Evolutionary conservation across 2,888 invertebrate species (phyloP).

Genomic region (Ditula angustiorana): DNA sequence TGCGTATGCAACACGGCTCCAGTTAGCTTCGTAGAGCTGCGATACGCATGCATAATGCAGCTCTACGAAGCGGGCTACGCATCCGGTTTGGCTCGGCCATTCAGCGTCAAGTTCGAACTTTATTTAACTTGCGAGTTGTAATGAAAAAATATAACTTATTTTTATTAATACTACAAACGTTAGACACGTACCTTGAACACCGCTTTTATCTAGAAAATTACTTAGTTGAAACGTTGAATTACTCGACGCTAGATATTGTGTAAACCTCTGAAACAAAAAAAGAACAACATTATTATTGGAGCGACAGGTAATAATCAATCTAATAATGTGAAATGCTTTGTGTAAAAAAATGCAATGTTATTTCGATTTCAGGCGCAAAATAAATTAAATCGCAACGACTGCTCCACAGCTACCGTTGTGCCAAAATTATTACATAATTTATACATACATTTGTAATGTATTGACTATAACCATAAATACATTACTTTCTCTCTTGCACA

Average conservation of each 20-base stretch:
- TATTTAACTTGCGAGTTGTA: no score
- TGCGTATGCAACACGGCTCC: no score
- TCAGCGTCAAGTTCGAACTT: background rate
- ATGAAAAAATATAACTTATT: background rate
- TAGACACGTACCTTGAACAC: conserved; percentile 95
- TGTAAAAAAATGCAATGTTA: background rate
- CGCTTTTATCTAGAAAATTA: conserved; percentile 98
- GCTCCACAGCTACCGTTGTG: background rate
- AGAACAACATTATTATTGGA: conserved; percentile 8
- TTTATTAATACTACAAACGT: background rate
- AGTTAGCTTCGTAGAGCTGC: no score
- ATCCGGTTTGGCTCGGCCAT: no score
- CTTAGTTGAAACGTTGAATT: conserved; percentile 99
- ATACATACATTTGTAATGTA: no score
- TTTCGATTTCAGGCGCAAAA: background rate
- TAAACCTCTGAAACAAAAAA: conserved; percentile 94
- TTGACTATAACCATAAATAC: no score
- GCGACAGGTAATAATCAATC: background rate
- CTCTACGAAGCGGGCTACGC: no score
- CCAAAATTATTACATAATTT: no score
- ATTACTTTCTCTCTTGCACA: no score
- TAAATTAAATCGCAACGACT: conserved; percentile 1
- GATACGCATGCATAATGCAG: no score
- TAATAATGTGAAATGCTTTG: background rate
- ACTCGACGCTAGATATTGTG: conserved; percentile 99